Evolutionary conservation across 2,113 vertebrate genomes (phyloP).

Genomic region (Dinomys branickii): DNA sequence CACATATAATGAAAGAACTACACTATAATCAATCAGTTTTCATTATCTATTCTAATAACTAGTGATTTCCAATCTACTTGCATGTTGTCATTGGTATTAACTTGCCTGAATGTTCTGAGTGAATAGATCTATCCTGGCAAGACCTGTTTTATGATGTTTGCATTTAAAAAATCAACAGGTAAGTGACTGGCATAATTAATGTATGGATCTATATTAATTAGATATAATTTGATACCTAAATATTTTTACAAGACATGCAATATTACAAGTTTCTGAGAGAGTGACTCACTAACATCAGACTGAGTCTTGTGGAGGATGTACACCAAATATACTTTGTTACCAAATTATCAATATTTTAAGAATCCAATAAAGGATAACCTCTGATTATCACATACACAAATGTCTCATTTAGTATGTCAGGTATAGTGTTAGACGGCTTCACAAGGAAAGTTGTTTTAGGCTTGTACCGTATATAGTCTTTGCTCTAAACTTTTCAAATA

Average conservation of each 20-base stretch:
- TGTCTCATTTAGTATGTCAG: background rate
- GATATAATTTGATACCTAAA: background rate
- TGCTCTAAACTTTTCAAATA: background rate
- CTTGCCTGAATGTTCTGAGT: background rate
- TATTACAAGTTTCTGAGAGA: background rate
- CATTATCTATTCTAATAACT: background rate
- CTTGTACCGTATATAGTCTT: background rate
- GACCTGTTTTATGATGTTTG: background rate
- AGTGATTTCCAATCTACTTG: background rate
- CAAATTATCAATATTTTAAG: conserved; percentile 26
- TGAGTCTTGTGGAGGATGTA: background rate
- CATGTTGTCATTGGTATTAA: background rate
- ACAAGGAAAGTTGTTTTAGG: background rate
- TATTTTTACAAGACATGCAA: background rate
- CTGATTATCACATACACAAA: background rate
- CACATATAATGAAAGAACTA: background rate
- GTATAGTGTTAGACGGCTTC: background rate
- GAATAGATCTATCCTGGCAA: background rate
- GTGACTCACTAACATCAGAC: background rate
- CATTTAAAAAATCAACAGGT: conserved; percentile 25
- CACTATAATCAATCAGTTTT: background rate
- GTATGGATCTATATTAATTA: background rate
- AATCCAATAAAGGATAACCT: background rate
- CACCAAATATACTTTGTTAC: background rate
- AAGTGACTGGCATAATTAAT: background rate